Evolutionary conservation across 2,797 vertebrate species (phyloP), one percentile per base, ranked within the genome.

Genomic region (Thaleichthys pacificus): DNA sequence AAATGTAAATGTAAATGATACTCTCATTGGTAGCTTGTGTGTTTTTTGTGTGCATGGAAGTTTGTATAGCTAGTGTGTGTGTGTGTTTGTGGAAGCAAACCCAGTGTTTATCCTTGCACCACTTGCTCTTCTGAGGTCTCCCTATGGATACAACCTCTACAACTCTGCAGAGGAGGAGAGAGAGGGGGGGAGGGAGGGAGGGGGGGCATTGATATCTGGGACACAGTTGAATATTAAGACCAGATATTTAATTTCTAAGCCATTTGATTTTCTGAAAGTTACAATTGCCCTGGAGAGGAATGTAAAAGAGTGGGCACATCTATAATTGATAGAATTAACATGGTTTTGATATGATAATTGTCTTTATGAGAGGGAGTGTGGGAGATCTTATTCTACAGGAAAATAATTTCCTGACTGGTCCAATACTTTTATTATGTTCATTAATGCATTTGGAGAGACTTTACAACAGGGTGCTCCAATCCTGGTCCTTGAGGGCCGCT

Each of bases 201-300:
- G 68, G 56, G 81, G 91, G 90, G 91, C 88, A 92, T 90, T 88
- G 30, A 51, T 88, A 91, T 92, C 90, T 72, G 30, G 64, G 77
- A 69, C 84, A 82, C 77, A 74, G 81, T 78, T 86, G 82, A 84
- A 88, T 88, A 90, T 83, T 84, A 86, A 87, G 73, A 80, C 73
- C 75, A 82, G 78, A 78, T 86, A 69, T 85, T 89, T 88, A 80
- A 81, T 88, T 86, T 24, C 77, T 8, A 30, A 77, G 77, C 68
- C 89, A 88, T 91, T 89, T 92, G 89, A 91, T 91, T 91, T 91
- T 79, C 80, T 89, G 81, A 77, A 87, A 90, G 83, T 83, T 85
- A 76, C 88, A 91, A 92, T 88, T 84, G 82, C 83, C 84, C 61
- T 49, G 69, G 84, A 89, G 89, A 91, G 82, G 56, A 78, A 83